A percentile compares a stretch with the other conserved stretches of the same genome.
phyloP scores from a whole-genome alignment of 2,113 vertebrate genomes.

The Thermophis baileyi region DNA sequence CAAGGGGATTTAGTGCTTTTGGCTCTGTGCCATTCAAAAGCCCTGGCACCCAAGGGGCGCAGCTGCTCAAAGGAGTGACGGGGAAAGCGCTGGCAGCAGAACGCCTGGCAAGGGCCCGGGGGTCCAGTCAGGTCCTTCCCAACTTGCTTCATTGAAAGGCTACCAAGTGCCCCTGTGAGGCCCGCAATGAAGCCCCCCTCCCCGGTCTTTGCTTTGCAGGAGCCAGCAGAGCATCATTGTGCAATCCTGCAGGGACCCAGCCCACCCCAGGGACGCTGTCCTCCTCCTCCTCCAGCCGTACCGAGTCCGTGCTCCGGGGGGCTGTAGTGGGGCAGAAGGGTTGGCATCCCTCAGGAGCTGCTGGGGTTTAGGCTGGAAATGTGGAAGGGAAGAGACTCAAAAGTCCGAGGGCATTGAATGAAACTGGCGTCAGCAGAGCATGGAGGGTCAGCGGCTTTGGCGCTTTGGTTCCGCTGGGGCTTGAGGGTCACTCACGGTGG shows the following conservation, averaged over 20 bases:
- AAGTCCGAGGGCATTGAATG: not conserved
- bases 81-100: not conserved
- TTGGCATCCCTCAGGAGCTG: conserved; percentile 13
- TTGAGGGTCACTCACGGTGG: conserved; percentile 87
- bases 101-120: not conserved
- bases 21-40: not conserved
- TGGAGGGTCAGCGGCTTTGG: conserved; percentile 6
- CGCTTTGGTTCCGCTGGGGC: conserved; percentile 6
- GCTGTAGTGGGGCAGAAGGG: conserved; percentile 40
- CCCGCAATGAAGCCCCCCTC: fast-evolving
- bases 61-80: conserved; percentile 52
- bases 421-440: not conserved
- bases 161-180: not conserved
- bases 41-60: conserved; percentile 1
- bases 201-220: fast-evolving
- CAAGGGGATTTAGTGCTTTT: not conserved
- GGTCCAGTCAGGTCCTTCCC: fast-evolving
- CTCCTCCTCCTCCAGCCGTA: not conserved
- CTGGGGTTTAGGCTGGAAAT: conserved; percentile 32
- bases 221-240: not conserved
- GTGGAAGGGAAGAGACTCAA: not conserved
- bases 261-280: fast-evolving
- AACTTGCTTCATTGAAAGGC: fast-evolving
- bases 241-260: not conserved
- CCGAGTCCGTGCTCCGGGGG: conserved; percentile 35